Evolutionary conservation across 2,797 vertebrate genomes (phyloP).

Genomic region (Chrysocyon brachyurus): DNA sequence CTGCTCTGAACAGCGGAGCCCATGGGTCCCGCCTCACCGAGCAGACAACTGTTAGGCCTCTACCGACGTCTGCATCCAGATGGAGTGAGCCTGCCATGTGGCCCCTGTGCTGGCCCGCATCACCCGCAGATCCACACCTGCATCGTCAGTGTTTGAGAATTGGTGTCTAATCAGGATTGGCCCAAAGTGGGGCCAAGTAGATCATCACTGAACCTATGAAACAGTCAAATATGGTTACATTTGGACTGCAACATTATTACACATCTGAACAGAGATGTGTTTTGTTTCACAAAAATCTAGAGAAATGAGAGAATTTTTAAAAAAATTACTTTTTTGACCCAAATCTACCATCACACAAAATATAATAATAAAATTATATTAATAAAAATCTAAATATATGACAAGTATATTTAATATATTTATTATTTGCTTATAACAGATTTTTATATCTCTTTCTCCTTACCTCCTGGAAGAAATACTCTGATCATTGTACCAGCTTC

Average conservation of each 20-base stretch:
- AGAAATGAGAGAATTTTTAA: not conserved
- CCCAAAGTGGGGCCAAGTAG: not conserved
- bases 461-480: not conserved
- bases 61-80: accelerated
- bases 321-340: not conserved
- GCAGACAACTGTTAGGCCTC: accelerated
- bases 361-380: not conserved
- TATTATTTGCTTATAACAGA: not conserved
- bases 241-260: accelerated
- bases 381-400: not conserved
- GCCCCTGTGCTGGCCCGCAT: accelerated
- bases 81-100: accelerated
- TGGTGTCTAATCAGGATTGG: accelerated
- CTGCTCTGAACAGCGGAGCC: accelerated
- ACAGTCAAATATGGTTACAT: accelerated
- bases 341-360: not conserved
- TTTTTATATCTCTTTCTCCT: not conserved
- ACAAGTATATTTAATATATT: not conserved
- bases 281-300: not conserved
- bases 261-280: accelerated
- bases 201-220: accelerated
- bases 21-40: accelerated
- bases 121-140: accelerated
- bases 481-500: not conserved
- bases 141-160: accelerated